A percentile compares a stretch with the other conserved stretches of the same genome.
Evolutionary conservation across 2,888 invertebrate species (phyloP).

Genomic region (Rhagonycha lutea): DNA sequence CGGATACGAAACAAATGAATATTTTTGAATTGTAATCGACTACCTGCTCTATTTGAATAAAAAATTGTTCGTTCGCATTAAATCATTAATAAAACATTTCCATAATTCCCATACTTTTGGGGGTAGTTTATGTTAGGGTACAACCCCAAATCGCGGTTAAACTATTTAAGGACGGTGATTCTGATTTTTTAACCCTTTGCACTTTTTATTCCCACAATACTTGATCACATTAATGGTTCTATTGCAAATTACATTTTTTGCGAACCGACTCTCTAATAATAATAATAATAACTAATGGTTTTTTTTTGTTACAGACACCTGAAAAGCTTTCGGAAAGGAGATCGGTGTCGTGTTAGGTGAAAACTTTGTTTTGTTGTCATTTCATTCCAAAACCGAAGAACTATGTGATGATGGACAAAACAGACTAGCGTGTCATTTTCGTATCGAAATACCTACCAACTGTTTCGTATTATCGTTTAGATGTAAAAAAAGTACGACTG

Average conservation of each 20-base stretch:
- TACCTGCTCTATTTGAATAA: conserved; percentile 24
- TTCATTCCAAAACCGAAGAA: conserved; percentile 32
- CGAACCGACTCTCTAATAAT: not conserved
- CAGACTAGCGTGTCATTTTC: not conserved
- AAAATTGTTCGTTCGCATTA: not conserved
- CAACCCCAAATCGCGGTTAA: conserved; percentile 4
- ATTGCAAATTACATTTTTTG: not conserved
- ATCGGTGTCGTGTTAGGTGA: conserved; percentile 49
- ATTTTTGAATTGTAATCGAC: conserved; percentile 26
- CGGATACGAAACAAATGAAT: conserved; percentile 13
- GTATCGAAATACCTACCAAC: not conserved
- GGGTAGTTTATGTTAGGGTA: conserved; percentile 1
- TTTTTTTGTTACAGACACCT: conserved; percentile 64
- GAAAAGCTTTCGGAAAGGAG: conserved; percentile 68
- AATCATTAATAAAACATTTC: not conserved
- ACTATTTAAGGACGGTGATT: conserved; percentile 12
- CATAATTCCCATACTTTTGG: conserved; percentile 6
- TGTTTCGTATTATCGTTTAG: conserved; percentile 11
- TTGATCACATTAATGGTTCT: not conserved
- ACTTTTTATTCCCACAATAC: not conserved
- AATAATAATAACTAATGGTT: conserved; percentile 7
- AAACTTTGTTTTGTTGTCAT: conserved; percentile 29
- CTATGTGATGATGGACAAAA: not conserved
- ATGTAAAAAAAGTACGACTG: conserved; percentile 37
- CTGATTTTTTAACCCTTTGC: conserved; percentile 14